Evolutionary conservation across 2,888 invertebrate genomes (phyloP), one percentile per base, ranked within the genome.

Genomic region (Sturmia bella): DNA sequence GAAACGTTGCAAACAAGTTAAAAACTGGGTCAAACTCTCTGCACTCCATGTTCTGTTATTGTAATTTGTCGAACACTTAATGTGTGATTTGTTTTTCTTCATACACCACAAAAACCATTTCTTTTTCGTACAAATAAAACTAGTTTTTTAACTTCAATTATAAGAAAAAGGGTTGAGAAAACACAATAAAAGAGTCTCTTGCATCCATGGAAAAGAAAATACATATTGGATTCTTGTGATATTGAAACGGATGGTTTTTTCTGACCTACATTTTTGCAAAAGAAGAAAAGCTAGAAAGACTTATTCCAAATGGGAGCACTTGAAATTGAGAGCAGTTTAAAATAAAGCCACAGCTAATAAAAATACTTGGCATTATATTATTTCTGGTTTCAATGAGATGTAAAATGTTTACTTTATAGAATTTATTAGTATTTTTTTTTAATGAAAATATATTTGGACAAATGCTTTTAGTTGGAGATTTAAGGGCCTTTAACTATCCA

Each of bases 21-120:
- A 32, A 78, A 82, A 82, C 77, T 82, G 17, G 82, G 82, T 82
- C 82, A 82, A 78, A 82, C 78, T 78, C 78, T 78, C 43, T 37
- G 21, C 61, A 68, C 75, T 76, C 43, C 13, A 76, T 61, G 52
- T 54, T 61, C 11, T 11, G 13, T 59, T 21, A 61, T 75, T 59
- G 66, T 43, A 50, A 56, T 57, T 68, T 52, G 37, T 61, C 68
- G 68, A 69, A 59, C 39, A 68, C 52, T 43, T 68, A 64, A 17
- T 48, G 48, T 37, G 21, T 24, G 64, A 56, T 57, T 48, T 57
- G 17, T 74, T 68, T 19, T 15, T 32, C 11, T 41, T 21, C 15
- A 4, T 7, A 24, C 11, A 59, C 32, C 59, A 68, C 68, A 75
- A 52, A 59, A 50, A 75, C 48, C 50, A 24, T 50, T 24, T n/a